Base-by-base conservation (phyloP, 1,140 invertebrate genomes). In the Apis cerana region DNA sequence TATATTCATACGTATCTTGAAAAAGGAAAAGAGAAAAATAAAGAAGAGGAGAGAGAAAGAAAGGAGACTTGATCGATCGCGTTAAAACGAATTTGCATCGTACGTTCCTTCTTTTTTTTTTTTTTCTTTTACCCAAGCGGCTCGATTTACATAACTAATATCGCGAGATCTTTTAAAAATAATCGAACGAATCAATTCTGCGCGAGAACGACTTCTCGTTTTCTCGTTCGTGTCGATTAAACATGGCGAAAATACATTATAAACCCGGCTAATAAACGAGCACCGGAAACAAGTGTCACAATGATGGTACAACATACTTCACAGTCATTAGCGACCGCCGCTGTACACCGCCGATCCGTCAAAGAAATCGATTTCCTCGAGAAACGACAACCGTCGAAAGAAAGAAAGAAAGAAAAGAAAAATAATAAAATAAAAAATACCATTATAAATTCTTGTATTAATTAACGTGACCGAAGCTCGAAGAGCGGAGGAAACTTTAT, bases 251-350 rank as follows among this genome's bases (percentile, higher is more conserved):
- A 48, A 78, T 5, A 5, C 13, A 62, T 75, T 54, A 43, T 43
- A 15, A 43, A 43, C 33, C 64, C 12, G 5, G 33, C n/a, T 78
- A 78, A 78, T 78, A 78, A 69, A 69, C 52, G 75, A 54, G 10
- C 64, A 21, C 27, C 7, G 52, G 75, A 67, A 69, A 58, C 23
- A 68, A 54, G 50, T 48, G 75, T 62, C 58, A n/a, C 72, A 48
- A 23, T 23, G n/a, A 78, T 43, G 75, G 27, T 27, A 50, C 75
- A 54, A 67, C 27, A 65, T 77, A 54, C 21, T 50, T 76, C 64
- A 17, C 52, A 54, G 43, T 77, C 62, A 50, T 56, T 67, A 43
- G 27, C 50, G 27, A 43, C 27, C 33, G 9, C 33, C 54, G 4
- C n/a, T 1, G 17, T 13, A n/a, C 23, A 10, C 33, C 4, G 50